Evolutionary conservation across 2,113 vertebrate species (phyloP), one percentile per base, ranked within the genome.

Genomic region (Columba livia): DNA sequence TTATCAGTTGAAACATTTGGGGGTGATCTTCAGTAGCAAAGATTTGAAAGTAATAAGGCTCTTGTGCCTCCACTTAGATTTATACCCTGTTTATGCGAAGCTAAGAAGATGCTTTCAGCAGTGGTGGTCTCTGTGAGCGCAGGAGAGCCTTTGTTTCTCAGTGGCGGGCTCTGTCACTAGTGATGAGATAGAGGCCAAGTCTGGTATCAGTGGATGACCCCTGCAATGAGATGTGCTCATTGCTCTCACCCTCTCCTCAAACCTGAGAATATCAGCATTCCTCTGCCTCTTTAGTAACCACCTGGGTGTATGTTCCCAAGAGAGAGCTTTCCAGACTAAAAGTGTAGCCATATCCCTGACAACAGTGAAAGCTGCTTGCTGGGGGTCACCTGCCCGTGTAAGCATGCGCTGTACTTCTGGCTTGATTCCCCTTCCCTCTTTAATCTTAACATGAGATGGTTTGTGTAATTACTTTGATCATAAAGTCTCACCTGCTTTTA

Each of bases 1-100:
- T 11, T 36, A 34, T 9, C 0, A 0, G 32, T 28, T 71, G 64
- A 73, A 67, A 38, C 4, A 2, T 19, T 19, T 24, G 23, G 62
- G 40, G 29, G 25, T 93, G 31, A 83, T 20, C 9, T 66, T 54
- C 36, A 25, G 0, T 29, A 87, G 47, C 67, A 90, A 84, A 66
- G 42, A 18, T n/a, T 44, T 67, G 62, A 77, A 26, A 83, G 21
- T 48, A 71, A 13, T 54, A 24, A 69, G 13, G 20, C 79, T 82
- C 20, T 38, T 48, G 16, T 67, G 47, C 19, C 9, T 67, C 25
- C 6, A 0, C 24, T 57, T 90, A 51, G 21, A 53, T 57, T 78
- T 69, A 12, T 40, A 15, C 20, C 5, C 11, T 0, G 0, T 62
- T 85, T 88, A 15, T 2, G 1, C 2, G 3, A 70, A 91, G 51